Evolutionary conservation across 37 sponge, comb jelly and placozoan genomes (phyloP).

Genomic region (Beroe ovata): DNA sequence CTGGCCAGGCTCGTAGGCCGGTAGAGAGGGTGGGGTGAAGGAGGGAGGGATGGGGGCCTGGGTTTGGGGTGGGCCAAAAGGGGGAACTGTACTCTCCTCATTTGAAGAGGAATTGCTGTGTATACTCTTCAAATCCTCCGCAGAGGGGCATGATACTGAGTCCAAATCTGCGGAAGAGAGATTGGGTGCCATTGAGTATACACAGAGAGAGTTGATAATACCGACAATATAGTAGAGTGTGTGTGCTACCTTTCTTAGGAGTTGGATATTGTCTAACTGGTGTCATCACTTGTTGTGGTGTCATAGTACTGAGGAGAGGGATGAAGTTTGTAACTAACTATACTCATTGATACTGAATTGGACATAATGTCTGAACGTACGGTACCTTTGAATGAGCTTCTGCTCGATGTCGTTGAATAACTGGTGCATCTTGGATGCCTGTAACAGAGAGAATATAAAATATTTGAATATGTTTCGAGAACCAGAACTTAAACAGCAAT

Average conservation of each 20-base stretch:
- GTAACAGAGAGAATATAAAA: background rate
- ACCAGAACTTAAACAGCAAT: background rate
- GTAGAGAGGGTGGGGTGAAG: background rate
- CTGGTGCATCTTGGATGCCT: conserved; percentile 23
- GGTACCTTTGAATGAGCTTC: background rate
- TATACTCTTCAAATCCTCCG: background rate
- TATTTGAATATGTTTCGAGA: background rate
- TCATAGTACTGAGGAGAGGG: background rate
- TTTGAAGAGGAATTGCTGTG: background rate
- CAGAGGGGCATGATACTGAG: background rate
- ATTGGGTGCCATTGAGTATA: background rate
- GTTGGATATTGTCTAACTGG: background rate
- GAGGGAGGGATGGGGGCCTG: background rate
- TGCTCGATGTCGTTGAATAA: conserved; percentile 9
- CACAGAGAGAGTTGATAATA: no score
- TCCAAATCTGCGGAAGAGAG: background rate
- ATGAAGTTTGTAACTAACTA: no score
- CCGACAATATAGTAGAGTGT: no score
- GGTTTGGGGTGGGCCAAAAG: background rate
- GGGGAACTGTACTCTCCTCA: background rate
- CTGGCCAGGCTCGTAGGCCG: background rate
- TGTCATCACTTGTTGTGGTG: background rate
- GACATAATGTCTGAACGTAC: no score
- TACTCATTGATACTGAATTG: no score
- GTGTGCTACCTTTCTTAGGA: no score